phyloP scores from a whole-genome alignment of 2,113 vertebrate genomes.

The Mesoclemmys tuberculata region DNA sequence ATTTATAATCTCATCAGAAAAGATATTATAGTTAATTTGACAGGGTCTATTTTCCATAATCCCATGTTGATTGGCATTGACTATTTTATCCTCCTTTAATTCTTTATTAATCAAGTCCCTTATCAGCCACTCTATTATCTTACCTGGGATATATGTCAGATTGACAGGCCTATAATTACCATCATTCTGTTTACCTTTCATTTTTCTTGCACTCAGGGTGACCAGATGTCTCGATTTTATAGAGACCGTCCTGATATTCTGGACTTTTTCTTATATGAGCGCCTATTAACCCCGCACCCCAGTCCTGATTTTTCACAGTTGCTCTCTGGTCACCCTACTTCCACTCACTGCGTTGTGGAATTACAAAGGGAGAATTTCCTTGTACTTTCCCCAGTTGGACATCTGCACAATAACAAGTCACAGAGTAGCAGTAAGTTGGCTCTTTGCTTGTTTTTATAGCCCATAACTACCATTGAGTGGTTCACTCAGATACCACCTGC shows the following conservation, averaged over 20 bases:
- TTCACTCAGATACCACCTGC: background rate
- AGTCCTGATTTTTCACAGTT: too few species aligned
- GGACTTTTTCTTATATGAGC: too few species aligned
- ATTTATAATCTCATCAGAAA: background rate
- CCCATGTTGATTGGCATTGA: background rate
- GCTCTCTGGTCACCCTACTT: background rate
- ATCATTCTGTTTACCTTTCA: background rate
- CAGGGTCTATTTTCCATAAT: background rate
- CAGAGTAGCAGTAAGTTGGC: background rate
- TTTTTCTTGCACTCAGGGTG: background rate
- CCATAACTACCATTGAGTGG: background rate
- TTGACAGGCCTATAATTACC: background rate
- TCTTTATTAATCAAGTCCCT: background rate
- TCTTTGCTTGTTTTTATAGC: background rate
- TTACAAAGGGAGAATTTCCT: background rate
- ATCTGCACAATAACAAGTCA: background rate
- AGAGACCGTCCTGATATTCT: too few species aligned
- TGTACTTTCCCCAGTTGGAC: background rate
- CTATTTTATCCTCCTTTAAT: background rate
- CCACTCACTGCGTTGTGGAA: background rate
- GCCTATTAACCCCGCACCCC: too few species aligned
- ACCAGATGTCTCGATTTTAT: too few species aligned
- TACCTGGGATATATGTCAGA: background rate
- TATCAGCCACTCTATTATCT: background rate
- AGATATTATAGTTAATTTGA: background rate